These are phyloP conservation scores for Rotaria sp. DNA, from an alignment of 2,888 invertebrate genomes.

Conservation along the genomic window DNA sequence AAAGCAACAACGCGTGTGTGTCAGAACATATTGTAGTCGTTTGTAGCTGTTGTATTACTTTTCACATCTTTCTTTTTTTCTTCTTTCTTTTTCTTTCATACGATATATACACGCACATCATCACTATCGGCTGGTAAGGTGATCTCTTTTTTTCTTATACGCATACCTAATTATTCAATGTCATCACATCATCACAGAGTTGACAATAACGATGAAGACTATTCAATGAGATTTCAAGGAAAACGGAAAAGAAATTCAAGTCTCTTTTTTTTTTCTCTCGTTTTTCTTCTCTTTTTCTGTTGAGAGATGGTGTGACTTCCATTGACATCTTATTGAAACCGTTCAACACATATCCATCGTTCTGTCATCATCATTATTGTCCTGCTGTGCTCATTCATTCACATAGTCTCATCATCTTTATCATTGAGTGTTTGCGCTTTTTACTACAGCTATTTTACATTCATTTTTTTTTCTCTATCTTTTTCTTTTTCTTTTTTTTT, in stretches of 20 bases:
- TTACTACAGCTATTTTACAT: not conserved
- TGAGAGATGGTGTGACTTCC: not conserved
- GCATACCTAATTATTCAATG: not conserved
- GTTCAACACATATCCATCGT: not conserved
- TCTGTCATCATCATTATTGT: not conserved
- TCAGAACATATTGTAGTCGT: not conserved
- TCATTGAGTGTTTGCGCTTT: not conserved
- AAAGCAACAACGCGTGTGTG: not conserved
- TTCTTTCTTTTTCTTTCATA: too few species aligned
- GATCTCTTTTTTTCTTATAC: not conserved
- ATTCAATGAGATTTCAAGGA: not conserved
- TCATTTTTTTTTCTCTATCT: not conserved
- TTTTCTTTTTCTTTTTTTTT: not conserved
- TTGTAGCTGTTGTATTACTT: not conserved
- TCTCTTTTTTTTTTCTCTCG: not conserved
- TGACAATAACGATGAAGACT: not conserved
- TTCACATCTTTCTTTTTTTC: too few species aligned
- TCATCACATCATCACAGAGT: not conserved
- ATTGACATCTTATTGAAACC: not conserved
- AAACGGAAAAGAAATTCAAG: not conserved
- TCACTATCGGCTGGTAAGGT: not conserved
- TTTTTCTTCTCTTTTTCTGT: not conserved
- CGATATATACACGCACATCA: not conserved
- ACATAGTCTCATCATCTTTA: not conserved
- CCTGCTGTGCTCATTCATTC: not conserved